These are phyloP conservation scores for Hemitrygon akajei DNA, from an alignment of 2,797 vertebrate species.

Conservation along the genomic window DNA sequence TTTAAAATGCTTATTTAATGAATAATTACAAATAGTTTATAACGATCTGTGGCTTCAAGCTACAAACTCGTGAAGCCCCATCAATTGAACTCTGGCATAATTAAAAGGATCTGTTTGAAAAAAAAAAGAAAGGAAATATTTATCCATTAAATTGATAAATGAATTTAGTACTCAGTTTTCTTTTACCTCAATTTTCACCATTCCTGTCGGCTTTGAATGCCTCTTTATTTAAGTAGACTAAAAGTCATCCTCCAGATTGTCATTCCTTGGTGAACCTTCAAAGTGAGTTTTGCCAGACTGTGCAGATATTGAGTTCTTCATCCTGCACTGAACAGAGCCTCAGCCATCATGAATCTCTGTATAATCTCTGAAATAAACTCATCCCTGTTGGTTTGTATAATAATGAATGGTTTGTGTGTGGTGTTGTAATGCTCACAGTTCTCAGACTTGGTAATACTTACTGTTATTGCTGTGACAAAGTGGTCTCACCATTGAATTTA, in stretches of 20 bases:
- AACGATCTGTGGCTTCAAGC: not conserved
- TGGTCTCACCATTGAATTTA: not conserved
- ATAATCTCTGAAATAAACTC: not conserved
- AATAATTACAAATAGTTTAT: not conserved
- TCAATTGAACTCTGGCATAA: not conserved
- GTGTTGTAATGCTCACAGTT: not conserved
- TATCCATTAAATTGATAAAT: not conserved
- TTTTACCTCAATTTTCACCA: not conserved
- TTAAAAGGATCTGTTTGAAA: not conserved
- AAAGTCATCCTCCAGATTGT: not conserved
- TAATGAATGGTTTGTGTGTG: not conserved
- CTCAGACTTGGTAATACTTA: not conserved
- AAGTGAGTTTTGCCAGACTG: not conserved
- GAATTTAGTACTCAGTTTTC: not conserved
- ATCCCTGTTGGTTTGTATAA: not conserved
- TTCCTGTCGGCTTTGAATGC: not conserved
- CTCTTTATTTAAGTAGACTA: not conserved
- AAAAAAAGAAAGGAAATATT: not conserved
- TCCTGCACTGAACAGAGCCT: not conserved
- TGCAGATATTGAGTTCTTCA: not conserved
- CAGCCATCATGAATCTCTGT: not conserved
- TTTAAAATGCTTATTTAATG: not conserved
- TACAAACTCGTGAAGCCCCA: not conserved
- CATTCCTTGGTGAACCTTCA: not conserved
- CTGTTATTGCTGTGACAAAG: not conserved